Evolutionary conservation across 92 coral and sea anemone genomes (phyloP), one percentile per base, ranked within the genome.

Genomic region (Zoanthus solanderi): DNA sequence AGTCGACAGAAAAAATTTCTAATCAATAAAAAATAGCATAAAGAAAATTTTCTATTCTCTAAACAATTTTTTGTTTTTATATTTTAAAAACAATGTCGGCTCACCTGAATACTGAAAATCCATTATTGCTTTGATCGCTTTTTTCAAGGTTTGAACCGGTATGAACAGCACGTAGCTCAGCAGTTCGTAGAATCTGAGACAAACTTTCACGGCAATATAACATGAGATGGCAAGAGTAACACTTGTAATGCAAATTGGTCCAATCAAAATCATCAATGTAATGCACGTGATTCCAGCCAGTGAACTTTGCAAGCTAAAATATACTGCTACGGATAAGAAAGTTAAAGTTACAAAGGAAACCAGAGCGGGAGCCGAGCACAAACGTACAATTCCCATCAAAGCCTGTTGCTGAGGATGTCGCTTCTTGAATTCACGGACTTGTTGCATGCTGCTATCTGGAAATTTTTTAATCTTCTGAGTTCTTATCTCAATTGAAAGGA

Each of bases 241-340:
- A 13, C 65, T 6, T 58, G 65, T 1, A 1, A 58, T 58, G 65
- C 15, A 58, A 58, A 58, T 2, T n/a, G 65, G 65, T n/a, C 65
- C 65, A 14, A 58, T 14, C 65, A 58, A 3, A 58, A n/a, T 13
- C 65, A 58, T 16, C 65, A 58, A 58, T 0, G 65, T n/a, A 58
- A 58, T 58, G 65, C 65, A 58, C n/a, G 65, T 58, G n/a, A 58
- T n/a, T 58, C 65, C 65, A 58, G 65, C 65, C 15, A 58, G 65
- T 5, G 65, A 14, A 14, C 65, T n/a, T 58, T 58, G 65, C n/a
- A 54, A 9, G 60, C 60, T 54, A 54, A 54, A 54, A 15, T 6
- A 54, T 15, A 54, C 12, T 15, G 7, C 60, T 10, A 54, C 4
- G 60, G 60, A 54, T 1, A 54, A 2, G 12, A 15, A 10, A 54